Conservation (phyloP, 2,888 invertebrate species). For the Acanthoscelides obtectus region DNA sequence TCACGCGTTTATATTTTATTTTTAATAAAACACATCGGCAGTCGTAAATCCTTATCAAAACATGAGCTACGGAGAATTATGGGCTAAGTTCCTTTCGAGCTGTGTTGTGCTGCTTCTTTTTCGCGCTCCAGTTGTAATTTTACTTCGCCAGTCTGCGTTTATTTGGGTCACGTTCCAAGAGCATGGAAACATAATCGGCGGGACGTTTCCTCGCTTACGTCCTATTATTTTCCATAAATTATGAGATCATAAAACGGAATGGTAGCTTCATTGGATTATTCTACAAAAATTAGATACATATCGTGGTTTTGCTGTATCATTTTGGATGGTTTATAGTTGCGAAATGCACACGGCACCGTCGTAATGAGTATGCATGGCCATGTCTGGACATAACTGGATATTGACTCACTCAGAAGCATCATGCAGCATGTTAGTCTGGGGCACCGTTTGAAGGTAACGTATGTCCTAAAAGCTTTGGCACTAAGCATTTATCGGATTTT, state of each 20-base stretch:
- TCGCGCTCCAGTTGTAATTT: not conserved
- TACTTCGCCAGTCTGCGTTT: not conserved
- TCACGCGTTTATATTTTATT: not conserved
- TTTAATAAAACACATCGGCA: not conserved
- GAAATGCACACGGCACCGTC: not conserved
- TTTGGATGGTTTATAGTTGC: not conserved
- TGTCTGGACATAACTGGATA: not conserved
- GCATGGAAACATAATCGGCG: not conserved
- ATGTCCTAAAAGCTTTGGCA: no score
- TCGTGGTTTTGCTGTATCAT: not conserved
- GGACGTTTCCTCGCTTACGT: not conserved
- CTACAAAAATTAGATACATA: not conserved
- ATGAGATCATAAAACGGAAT: not conserved
- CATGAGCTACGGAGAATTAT: not conserved
- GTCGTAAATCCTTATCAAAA: not conserved
- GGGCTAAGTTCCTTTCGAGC: not conserved
- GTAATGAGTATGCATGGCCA: not conserved
- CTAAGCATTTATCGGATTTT: no score
- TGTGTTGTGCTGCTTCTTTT: not conserved
- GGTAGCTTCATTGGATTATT: not conserved
- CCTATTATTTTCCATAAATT: not conserved
- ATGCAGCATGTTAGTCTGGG: no score
- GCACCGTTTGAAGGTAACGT: no score
- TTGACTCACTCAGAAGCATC: not conserved
- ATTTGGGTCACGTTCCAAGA: not conserved